Evolutionary conservation across 2,888 invertebrate genomes (phyloP), one percentile per base, ranked within the genome.

Genomic region (Nemurella pictetii): DNA sequence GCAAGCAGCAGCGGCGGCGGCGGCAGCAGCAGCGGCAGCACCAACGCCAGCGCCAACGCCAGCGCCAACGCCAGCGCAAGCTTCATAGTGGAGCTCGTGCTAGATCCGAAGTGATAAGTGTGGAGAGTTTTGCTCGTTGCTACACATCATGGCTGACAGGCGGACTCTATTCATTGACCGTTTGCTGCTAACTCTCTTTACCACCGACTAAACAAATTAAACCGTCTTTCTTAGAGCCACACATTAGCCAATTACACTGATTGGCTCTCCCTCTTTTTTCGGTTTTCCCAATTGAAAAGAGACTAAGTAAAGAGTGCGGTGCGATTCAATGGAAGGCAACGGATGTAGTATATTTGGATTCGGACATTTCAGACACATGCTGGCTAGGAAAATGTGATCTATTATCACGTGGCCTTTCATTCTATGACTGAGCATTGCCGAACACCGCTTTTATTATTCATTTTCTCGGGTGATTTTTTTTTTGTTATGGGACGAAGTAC

Each of bases 181-280:
- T 2, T 3, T 28, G 12, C 75, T 28, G 27, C 26, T 12, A 1
- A 75, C 28, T 20, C 75, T 75, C 75, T 15, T 15, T 25, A 7
- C 75, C 75, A 80, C 30, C 80, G 29, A 15, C 80, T 80, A 80
- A 32, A 29, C 80, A 29, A 80, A 75, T 75, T 25, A 75, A 80
- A 28, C 25, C 25, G 35, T 35, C 80, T 81, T 81, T 81, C 80
- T 81, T 36, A 81, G n/a, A 35, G n/a, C 35, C 80, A 32, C 35
- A 81, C 80, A 80, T 80, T 32, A 80, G 55, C 20, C 80, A 80
- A 80, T 80, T 29, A 80, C 32, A 35, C 35, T 81, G 80, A 81
- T 81, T 81, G 80, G 35, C 80, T 32, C 36, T n/a, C 26, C 28
- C 35, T 26, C n/a, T 28, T 80, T 80, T 80, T 32, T 29, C n/a